These are phyloP conservation scores for Psophia crepitans DNA, from an alignment of 2,113 vertebrate species.

Conservation along the genomic window DNA sequence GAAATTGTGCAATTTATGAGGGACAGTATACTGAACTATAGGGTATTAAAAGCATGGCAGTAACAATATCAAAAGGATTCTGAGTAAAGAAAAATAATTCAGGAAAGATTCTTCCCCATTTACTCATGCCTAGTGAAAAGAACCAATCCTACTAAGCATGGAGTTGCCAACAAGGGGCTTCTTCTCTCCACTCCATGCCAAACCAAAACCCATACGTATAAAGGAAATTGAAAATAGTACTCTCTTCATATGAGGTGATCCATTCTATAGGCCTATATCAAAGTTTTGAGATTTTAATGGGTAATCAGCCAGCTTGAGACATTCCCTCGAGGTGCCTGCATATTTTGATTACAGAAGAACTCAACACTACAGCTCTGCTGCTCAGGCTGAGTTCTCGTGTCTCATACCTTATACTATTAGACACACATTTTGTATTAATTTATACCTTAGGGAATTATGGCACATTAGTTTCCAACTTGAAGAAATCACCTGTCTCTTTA, in stretches of 20 bases:
- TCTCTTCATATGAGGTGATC: not conserved
- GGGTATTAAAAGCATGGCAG: not conserved
- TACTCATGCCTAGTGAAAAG: not conserved
- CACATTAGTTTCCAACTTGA: conserved; percentile 51
- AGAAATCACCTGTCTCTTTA: conserved; percentile 61
- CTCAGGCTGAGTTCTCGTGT: conserved; percentile 5
- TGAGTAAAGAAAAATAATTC: not conserved
- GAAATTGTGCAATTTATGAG: not conserved
- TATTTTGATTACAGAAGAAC: conserved; percentile 45
- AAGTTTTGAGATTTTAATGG: conserved; percentile 42
- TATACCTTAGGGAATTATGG: conserved; percentile 59
- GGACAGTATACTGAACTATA: not conserved
- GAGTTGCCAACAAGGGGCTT: not conserved
- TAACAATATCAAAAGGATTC: not conserved
- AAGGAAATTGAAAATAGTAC: not conserved
- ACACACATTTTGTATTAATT: conserved; percentile 68
- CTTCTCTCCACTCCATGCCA: not conserved
- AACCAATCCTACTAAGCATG: not conserved
- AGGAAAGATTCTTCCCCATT: not conserved
- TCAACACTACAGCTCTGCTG: not conserved
- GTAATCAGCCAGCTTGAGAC: conserved; percentile 45
- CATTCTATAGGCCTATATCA: not conserved
- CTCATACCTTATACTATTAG: conserved; percentile 49
- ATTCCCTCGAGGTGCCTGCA: conserved; percentile 41
- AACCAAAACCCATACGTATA: not conserved